A percentile compares a stretch with the other conserved stretches of the same genome.
These are phyloP conservation scores for Hydropsyche betteni DNA, from an alignment of 2,888 invertebrate genomes.

Conservation along the genomic window DNA sequence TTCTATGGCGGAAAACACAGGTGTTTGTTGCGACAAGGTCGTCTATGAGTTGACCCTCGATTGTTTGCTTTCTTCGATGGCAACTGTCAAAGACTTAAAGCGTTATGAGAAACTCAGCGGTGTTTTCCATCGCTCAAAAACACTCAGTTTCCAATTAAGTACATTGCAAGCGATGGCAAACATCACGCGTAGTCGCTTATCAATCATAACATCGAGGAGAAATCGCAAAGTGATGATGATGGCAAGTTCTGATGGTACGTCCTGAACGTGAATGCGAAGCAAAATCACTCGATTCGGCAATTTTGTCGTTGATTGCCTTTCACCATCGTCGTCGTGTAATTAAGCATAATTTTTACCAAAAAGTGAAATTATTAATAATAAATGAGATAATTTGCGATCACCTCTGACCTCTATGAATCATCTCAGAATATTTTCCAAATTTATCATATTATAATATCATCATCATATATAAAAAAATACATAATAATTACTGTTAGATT, in stretches of 20 bases:
- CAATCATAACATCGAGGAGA: conserved; percentile 1
- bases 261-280: background rate
- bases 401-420: background rate
- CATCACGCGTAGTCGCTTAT: background rate
- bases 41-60: conserved; percentile 21
- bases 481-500: too few relatives aligned
- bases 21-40: conserved; percentile 28
- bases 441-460: too few relatives aligned
- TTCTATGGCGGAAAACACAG: background rate
- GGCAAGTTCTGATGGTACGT: background rate
- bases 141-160: background rate
- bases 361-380: conserved; percentile 2
- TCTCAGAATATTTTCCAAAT: too few relatives aligned
- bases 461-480: too few relatives aligned
- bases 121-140: background rate
- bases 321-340: background rate
- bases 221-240: background rate
- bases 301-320: background rate
- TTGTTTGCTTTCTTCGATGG: conserved; percentile 32
- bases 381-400: background rate
- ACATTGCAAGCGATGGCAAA: background rate
- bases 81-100: background rate
- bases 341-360: background rate
- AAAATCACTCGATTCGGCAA: background rate
- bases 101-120: background rate